phyloP scores from a whole-genome alignment of 1,140 invertebrate genomes.

The Patella vulgata region DNA sequence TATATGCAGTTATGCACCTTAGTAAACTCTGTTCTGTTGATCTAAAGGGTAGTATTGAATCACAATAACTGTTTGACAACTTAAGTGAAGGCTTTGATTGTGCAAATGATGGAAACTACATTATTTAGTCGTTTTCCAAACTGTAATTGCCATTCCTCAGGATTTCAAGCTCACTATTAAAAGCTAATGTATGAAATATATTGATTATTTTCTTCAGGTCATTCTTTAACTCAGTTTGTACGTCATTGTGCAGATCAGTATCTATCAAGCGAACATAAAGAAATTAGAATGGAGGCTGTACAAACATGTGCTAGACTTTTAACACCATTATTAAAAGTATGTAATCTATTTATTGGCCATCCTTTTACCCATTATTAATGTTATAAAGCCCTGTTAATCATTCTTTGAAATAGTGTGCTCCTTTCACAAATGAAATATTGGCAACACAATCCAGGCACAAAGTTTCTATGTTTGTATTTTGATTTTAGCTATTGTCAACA shows the following conservation, averaged over 20 bases:
- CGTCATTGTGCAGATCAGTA: slow-evolving; percentile 92
- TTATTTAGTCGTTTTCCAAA: too few species aligned
- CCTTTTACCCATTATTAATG: too few species aligned
- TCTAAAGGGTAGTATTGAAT: too few species aligned
- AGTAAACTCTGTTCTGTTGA: too few species aligned
- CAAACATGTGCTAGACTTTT: slow-evolving; percentile 91
- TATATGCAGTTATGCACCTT: too few species aligned
- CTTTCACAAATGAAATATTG: not conserved
- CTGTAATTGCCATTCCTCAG: too few species aligned
- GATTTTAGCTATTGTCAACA: slow-evolving; percentile 50
- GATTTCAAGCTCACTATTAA: too few species aligned
- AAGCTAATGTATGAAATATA: too few species aligned
- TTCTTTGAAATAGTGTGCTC: too few species aligned
- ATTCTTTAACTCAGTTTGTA: slow-evolving; percentile 92
- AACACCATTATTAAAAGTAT: slow-evolving; percentile 79
- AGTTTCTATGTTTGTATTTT: not conserved
- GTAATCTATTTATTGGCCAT: slow-evolving; percentile 2
- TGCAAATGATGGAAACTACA: too few species aligned
- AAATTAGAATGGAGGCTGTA: slow-evolving; percentile 94
- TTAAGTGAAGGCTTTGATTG: too few species aligned
- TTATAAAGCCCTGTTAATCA: not conserved
- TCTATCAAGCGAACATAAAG: slow-evolving; percentile 89
- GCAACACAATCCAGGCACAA: not conserved
- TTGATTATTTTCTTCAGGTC: slow-evolving; percentile 70
- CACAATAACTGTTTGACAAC: too few species aligned